Conservation (phyloP, 2,797 vertebrate genomes). For the Vireo griseus region DNA sequence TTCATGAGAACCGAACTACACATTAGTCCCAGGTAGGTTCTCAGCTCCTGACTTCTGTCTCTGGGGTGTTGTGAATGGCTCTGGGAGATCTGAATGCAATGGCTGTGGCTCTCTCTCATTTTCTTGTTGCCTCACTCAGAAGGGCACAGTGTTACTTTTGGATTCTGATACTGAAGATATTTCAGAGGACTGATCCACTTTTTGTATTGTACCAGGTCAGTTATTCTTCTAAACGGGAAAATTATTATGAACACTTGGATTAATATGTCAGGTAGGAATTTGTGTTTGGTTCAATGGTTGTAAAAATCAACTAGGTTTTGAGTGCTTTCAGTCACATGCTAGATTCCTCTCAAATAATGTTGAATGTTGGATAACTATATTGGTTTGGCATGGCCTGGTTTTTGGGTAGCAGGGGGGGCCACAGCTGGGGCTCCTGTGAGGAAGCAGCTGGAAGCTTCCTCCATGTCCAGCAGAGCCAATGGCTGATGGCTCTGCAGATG, state of each 20-base stretch:
- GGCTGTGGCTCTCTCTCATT: background rate
- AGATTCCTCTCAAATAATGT: background rate
- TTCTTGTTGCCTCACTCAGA: background rate
- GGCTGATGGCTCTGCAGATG: too few relatives aligned
- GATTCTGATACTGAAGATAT: background rate
- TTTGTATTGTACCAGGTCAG: background rate
- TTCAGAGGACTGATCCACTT: background rate
- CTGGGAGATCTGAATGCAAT: background rate
- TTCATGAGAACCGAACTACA: background rate
- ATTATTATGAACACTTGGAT: background rate
- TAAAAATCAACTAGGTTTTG: background rate
- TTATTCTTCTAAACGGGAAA: background rate
- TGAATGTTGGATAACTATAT: background rate
- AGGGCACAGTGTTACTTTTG: background rate
- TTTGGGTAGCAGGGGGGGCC: too few relatives aligned
- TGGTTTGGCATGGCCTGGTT: too few relatives aligned
- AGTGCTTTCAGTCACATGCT: background rate
- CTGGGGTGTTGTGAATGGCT: background rate
- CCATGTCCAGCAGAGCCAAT: too few relatives aligned
- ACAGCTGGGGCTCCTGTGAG: too few relatives aligned
- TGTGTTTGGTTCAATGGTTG: background rate
- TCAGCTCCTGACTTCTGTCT: background rate
- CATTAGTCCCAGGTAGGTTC: background rate
- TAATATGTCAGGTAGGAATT: background rate
- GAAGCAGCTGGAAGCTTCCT: too few relatives aligned